Evolutionary conservation across 2,888 invertebrate genomes (phyloP).

Genomic region (Ectropis crepuscularia): DNA sequence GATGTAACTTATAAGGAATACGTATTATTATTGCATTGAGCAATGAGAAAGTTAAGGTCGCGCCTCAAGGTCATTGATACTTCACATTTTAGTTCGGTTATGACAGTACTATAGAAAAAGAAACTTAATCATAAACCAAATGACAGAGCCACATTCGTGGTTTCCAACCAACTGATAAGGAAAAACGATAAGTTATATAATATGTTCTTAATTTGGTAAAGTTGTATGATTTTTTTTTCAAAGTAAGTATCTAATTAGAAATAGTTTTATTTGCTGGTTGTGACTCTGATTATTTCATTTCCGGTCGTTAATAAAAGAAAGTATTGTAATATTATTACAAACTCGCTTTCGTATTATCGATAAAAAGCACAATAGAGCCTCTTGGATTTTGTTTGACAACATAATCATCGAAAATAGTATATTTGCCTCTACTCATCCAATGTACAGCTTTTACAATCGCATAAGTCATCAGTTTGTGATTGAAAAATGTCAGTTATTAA

Average conservation of each 20-base stretch:
- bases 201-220: too few species aligned
- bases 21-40: conserved; percentile 25
- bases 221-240: too few species aligned
- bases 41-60: conserved; percentile 32
- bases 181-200: not conserved
- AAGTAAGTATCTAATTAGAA: not conserved
- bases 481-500: too few species aligned
- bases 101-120: not conserved
- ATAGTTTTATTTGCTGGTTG: conserved; percentile 1
- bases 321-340: not conserved
- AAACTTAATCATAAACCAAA: not conserved
- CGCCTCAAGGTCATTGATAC: conserved; percentile 29
- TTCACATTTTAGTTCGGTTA: conserved; percentile 1
- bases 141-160: not conserved
- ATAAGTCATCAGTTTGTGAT: too few species aligned
- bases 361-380: too few species aligned
- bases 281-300: conserved; percentile 9
- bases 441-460: too few species aligned
- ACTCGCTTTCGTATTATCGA: too few species aligned
- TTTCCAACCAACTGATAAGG: not conserved
- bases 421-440: too few species aligned
- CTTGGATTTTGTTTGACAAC: too few species aligned
- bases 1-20: conserved; percentile 31
- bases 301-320: conserved; percentile 4
- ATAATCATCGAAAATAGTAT: too few species aligned